A percentile compares a stretch with the other conserved stretches of the same genome.
Conservation (phyloP, 2,888 invertebrate species). For the Escarpia spicata region DNA sequence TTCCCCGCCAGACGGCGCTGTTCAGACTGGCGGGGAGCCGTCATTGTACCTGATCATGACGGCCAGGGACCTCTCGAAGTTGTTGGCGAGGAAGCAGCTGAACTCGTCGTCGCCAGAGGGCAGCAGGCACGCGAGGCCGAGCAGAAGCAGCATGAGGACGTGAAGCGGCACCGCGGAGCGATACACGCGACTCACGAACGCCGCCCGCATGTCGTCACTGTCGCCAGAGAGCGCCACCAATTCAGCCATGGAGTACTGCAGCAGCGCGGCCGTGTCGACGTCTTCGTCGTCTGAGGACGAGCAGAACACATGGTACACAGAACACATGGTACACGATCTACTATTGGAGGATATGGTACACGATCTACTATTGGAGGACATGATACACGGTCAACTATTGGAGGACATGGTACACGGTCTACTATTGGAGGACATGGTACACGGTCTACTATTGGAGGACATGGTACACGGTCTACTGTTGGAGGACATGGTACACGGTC, state of each 20-base stretch:
- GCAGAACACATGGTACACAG: neutral
- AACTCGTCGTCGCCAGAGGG: constrained; percentile 85
- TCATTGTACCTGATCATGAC: constrained; percentile 90
- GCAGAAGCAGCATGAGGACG: constrained; percentile 88
- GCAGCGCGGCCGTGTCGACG: neutral
- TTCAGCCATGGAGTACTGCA: neutral
- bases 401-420: neutral
- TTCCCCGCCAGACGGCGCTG: neutral
- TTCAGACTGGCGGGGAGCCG: constrained; percentile 82
- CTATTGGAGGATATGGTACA: neutral
- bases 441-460: neutral
- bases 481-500: neutral
- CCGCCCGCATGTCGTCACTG: neutral
- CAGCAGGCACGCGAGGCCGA: constrained; percentile 91
- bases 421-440: neutral
- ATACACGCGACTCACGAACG: constrained; percentile 63
- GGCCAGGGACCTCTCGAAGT: constrained; percentile 83
- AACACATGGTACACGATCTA: neutral
- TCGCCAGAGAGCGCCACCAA: constrained; percentile 13
- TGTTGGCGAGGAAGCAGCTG: constrained; percentile 85
- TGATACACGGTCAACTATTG: neutral
- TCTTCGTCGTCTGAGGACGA: neutral
- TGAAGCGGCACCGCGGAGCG: constrained; percentile 93
- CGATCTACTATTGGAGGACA: neutral
- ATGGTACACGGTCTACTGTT: neutral